Evolutionary conservation across 2,888 invertebrate genomes (phyloP).

Genomic region (Trichogramma dendrolimi): DNA sequence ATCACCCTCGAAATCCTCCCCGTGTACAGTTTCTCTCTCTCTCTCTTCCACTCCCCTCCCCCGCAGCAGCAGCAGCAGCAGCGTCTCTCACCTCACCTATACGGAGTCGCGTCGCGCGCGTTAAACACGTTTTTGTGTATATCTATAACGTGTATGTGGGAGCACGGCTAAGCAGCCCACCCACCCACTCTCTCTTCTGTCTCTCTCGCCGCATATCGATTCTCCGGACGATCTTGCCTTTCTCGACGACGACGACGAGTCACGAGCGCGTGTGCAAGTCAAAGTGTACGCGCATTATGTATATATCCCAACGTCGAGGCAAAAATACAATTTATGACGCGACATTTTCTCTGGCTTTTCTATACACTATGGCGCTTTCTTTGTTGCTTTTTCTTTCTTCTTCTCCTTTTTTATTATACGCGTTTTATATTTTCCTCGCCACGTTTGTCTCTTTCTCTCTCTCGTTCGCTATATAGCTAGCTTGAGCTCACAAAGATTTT

Average conservation of each 20-base stretch:
- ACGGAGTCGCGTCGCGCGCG: not conserved
- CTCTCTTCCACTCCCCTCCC: conserved; percentile 16
- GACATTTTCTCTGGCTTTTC: not conserved
- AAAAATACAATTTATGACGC: conserved; percentile 24
- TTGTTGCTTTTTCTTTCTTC: not conserved
- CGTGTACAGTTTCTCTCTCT: conserved; percentile 34
- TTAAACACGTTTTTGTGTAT: not conserved
- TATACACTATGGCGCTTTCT: too few species aligned
- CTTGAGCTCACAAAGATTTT: too few species aligned
- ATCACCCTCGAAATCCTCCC: conserved; percentile 47
- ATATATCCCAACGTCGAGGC: too few species aligned
- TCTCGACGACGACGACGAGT: conserved; percentile 34
- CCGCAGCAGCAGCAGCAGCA: not conserved
- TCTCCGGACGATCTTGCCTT: conserved; percentile 31
- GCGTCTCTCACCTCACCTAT: conserved; percentile 5
- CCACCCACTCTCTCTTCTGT: conserved; percentile 34
- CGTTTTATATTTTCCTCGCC: not conserved
- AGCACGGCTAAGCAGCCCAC: conserved; percentile 16
- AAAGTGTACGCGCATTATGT: too few species aligned
- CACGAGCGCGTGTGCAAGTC: conserved; percentile 1
- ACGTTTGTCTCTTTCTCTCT: too few species aligned
- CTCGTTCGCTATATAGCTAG: too few species aligned
- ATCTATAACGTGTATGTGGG: not conserved
- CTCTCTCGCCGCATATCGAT: conserved; percentile 32
- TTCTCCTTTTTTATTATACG: conserved; percentile 3